Base-by-base conservation (phyloP, 2,797 vertebrate genomes). In the Molossus molossus region DNA sequence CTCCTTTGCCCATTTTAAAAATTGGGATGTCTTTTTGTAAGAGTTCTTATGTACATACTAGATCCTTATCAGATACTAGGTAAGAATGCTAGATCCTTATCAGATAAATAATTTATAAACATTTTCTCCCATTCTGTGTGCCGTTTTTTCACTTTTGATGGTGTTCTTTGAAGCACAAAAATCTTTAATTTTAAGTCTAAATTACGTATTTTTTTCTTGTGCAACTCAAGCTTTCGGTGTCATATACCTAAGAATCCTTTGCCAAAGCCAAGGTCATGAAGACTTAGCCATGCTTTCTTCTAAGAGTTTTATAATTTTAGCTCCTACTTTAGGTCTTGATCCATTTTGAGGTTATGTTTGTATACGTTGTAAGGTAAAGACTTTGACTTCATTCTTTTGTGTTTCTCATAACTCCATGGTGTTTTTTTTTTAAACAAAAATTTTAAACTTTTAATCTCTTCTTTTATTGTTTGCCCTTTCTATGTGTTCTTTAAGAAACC, bases 341-440 rank as follows among this genome's bases (percentile, higher is more conserved):
- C 50, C 64, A 77, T 76, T 94, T 90, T 86, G 53, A 93, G 58
- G 65, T 87, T 69, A 76, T 25, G 87, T 86, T 84, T 65, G 29
- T 29, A 62, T 60, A 53, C 55, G 21, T 11, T 40, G 9, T 58
- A 75, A 58, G 60, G 21, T 60, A 60, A 60, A 60, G 21, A 60
- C 23, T 92, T 87, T 29, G 40, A 77, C 20, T 75, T 82, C 57
- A 79, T 57, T 90, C 50, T 70, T 77, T 65, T 33, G 58, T n/a
- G 33, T 14, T 75, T 92, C 60, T 75, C 37, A 21, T 45, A 80
- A 81, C 18, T 91, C 62, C 60, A 60, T 62, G 27, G 33, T 77
- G 25, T 79, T 48, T 77, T 75, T 33, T 87, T 72, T 76, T 27
- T 76, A 25, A 91, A 87, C 3, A 77, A 6, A 82, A 64, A 23